A percentile compares a stretch with the other conserved stretches of the same genome.
Evolutionary conservation across 2,888 invertebrate species (phyloP).

Genomic region (Chouioia cunea): DNA sequence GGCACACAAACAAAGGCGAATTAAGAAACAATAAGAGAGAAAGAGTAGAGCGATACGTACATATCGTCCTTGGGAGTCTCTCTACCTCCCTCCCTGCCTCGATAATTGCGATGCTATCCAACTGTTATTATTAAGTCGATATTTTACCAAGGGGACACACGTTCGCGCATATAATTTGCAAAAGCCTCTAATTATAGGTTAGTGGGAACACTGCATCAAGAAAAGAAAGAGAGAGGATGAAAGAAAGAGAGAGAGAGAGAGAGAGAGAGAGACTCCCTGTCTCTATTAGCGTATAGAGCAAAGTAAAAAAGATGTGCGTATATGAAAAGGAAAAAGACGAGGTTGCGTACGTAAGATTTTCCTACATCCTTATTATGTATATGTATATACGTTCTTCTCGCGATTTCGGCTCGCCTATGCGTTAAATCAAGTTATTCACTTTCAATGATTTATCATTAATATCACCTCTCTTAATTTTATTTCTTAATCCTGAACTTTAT

Average conservation of each 20-base stretch:
- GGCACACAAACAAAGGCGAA: constrained; percentile 53
- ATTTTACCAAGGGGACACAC: constrained; percentile 69
- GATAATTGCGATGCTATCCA: constrained; percentile 68
- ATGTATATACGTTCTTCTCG: constrained; percentile 51
- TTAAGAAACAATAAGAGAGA: constrained; percentile 43
- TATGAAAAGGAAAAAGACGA: constrained; percentile 56
- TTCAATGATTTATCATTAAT: constrained; percentile 62
- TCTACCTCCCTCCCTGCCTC: neutral
- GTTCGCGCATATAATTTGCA: constrained; percentile 68
- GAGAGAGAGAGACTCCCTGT: neutral
- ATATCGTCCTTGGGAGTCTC: constrained; percentile 58
- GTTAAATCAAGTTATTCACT: constrained; percentile 55
- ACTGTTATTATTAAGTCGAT: constrained; percentile 69
- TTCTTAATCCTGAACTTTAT: too few species aligned
- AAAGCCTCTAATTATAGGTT: constrained; percentile 69
- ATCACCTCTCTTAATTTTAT: constrained; percentile 50
- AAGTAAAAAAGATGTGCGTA: neutral
- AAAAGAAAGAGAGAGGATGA: constrained; percentile 50
- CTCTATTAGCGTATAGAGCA: neutral
- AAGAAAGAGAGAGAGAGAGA: constrained; percentile 46
- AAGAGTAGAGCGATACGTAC: constrained; percentile 11
- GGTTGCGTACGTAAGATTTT: constrained; percentile 49
- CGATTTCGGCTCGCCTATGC: constrained; percentile 62
- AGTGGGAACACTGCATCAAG: constrained; percentile 49
- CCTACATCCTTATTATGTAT: constrained; percentile 43